Evolutionary conservation across 2,797 vertebrate genomes (phyloP).

Genomic region (Craterocephalus amniculus): DNA sequence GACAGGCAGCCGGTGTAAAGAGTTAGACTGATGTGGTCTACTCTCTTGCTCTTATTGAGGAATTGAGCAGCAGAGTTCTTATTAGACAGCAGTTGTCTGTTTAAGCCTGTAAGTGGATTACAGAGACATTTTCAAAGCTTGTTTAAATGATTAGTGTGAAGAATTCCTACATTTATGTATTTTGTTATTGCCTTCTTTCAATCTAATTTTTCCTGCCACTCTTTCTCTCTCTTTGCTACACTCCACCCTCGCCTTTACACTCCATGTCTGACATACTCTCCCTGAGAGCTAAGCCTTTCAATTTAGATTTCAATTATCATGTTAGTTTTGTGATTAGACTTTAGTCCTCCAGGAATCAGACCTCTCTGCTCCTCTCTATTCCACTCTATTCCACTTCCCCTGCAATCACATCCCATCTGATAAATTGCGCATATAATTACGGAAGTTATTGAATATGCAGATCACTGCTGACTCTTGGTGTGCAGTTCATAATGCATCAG

Average conservation of each 20-base stretch:
- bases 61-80: too few species aligned
- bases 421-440: conserved; percentile 89
- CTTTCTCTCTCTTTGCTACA: conserved; percentile 33
- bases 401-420: conserved; percentile 89
- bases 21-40: too few species aligned
- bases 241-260: conserved; percentile 51
- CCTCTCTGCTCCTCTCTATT: conserved; percentile 81
- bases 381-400: conserved; percentile 81
- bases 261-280: conserved; percentile 73
- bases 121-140: conserved; percentile 2
- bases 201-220: conserved; percentile 41
- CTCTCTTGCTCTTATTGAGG: too few species aligned
- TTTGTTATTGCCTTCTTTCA: conserved; percentile 39
- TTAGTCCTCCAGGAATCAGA: conserved; percentile 87
- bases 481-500: conserved; percentile 80
- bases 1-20: too few species aligned
- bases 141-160: conserved; percentile 13
- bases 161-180: background rate
- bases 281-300: conserved; percentile 82
- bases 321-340: conserved; percentile 89
- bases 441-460: conserved; percentile 90
- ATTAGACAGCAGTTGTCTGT: background rate
- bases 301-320: conserved; percentile 90
- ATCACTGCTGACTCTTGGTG: conserved; percentile 85
- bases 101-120: conserved; percentile 13